Evolutionary conservation across 2,113 vertebrate genomes (phyloP).

Genomic region (Cochlearius cochlearius): DNA sequence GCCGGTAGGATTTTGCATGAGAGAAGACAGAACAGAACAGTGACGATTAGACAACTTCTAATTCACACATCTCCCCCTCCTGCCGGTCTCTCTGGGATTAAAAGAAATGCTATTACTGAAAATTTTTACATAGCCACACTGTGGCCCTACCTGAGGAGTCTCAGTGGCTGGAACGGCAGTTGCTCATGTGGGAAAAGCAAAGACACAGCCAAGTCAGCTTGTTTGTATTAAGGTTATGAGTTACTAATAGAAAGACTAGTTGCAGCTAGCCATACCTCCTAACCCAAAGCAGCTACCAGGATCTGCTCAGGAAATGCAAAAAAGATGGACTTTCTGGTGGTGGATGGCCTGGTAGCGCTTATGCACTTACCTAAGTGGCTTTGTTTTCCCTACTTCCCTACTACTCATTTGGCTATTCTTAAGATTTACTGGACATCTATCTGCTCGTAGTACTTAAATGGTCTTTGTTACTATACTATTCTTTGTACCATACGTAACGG

Average conservation of each 20-base stretch:
- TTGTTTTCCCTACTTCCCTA: not conserved
- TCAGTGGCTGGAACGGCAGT: not conserved
- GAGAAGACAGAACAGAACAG: not conserved
- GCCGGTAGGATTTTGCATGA: not conserved
- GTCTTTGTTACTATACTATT: not conserved
- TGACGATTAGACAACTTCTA: not conserved
- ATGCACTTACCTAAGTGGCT: not conserved
- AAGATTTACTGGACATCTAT: not conserved
- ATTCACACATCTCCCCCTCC: not conserved
- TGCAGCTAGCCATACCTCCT: not conserved
- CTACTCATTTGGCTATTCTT: not conserved
- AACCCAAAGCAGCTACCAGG: conserved; percentile 7
- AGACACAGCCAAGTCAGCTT: not conserved
- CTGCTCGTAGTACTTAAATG: not conserved
- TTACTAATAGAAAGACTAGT: conserved; percentile 20
- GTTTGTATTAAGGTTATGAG: conserved; percentile 6
- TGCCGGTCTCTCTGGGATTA: not conserved
- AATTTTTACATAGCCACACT: not conserved
- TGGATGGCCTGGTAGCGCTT: not conserved
- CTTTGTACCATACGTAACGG: not conserved
- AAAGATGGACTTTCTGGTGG: not conserved
- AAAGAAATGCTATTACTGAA: not conserved
- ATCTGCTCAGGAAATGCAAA: conserved; percentile 17
- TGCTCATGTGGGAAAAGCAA: not conserved
- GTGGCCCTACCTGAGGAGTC: not conserved